Evolutionary conservation across 2,888 invertebrate species (phyloP).

Genomic region (Zaprionus obscuricornis): DNA sequence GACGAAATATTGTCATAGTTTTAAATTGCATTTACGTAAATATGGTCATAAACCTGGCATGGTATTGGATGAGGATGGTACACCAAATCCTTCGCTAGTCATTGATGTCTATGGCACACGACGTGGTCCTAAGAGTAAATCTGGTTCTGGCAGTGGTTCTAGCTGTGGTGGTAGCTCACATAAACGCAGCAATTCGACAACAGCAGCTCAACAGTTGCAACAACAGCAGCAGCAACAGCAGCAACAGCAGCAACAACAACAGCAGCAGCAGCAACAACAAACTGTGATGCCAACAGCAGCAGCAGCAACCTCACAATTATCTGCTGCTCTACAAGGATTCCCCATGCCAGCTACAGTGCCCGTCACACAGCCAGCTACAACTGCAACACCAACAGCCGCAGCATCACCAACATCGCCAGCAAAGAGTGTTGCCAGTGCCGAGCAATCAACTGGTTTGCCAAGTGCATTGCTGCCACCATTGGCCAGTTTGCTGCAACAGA

Average conservation of each 20-base stretch:
- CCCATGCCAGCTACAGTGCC: constrained; percentile 37
- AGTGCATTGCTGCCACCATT: constrained; percentile 75
- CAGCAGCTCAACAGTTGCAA: constrained; percentile 31
- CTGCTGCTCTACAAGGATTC: constrained; percentile 79
- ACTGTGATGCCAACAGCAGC: constrained; percentile 8
- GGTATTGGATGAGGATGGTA: constrained; percentile 94
- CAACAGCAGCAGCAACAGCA: constrained; percentile 26
- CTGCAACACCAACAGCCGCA: constrained; percentile 31
- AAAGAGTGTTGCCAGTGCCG: constrained; percentile 63
- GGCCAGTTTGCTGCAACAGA: constrained; percentile 80
- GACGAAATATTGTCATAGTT: constrained; percentile 98
- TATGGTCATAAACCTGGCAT: constrained; percentile 95
- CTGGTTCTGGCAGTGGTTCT: constrained; percentile 47
- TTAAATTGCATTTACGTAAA: constrained; percentile 97
- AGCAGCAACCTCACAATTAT: constrained; percentile 68
- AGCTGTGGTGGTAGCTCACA: constrained; percentile 30
- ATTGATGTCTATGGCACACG: constrained; percentile 96
- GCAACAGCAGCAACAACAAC: constrained; percentile 23
- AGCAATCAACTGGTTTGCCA: constrained; percentile 51
- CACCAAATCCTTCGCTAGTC: constrained; percentile 93
- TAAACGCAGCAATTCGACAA: constrained; percentile 29
- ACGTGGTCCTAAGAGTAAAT: constrained; percentile 90
- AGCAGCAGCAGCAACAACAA: constrained; percentile 31
- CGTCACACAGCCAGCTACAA: constrained; percentile 17
- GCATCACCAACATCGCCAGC: constrained; percentile 68